A percentile compares a stretch with the other conserved stretches of the same genome.
Evolutionary conservation across 2,797 vertebrate genomes (phyloP).

Genomic region (Craterocephalus amniculus): DNA sequence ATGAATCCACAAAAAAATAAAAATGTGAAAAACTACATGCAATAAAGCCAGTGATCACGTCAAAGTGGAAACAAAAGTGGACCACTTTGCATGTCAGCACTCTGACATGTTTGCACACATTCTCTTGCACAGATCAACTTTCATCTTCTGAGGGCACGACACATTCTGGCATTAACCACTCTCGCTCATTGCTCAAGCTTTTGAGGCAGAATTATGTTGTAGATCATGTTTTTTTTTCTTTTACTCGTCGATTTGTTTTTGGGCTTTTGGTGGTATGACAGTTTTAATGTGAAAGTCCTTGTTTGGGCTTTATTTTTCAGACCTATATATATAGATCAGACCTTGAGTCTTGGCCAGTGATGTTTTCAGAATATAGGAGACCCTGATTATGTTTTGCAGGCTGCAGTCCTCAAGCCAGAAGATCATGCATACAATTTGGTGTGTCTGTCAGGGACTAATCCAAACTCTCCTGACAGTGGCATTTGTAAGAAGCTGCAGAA

Average conservation of each 20-base stretch:
- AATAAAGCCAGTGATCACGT: slow-evolving; percentile 11
- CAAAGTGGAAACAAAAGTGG: slow-evolving; percentile 14
- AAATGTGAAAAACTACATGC: slow-evolving; percentile 31
- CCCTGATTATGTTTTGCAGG: slow-evolving; percentile 37
- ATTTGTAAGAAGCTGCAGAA: slow-evolving; percentile 67
- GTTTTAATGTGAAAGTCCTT: slow-evolving; percentile 41
- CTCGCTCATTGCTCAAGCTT: slow-evolving; percentile 36
- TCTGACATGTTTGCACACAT: slow-evolving; percentile 32
- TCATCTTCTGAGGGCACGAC: slow-evolving; percentile 22
- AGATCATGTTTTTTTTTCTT: slow-evolving; percentile 35
- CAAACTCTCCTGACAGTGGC: slow-evolving; percentile 56
- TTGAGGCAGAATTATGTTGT: slow-evolving; percentile 49
- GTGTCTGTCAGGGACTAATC: slow-evolving; percentile 65
- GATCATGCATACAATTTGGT: slow-evolving; percentile 57
- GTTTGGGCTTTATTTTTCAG: too few relatives aligned
- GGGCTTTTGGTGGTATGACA: slow-evolving; percentile 56
- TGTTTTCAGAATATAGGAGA: slow-evolving; percentile 34
- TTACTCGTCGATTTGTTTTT: slow-evolving; percentile 14
- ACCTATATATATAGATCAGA: too few relatives aligned
- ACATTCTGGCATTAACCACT: slow-evolving; percentile 35
- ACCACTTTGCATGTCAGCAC: slow-evolving; percentile 49
- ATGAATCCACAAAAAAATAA: slow-evolving; percentile 27
- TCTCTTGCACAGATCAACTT: slow-evolving; percentile 35
- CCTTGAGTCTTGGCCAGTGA: too few relatives aligned
- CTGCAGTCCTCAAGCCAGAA: slow-evolving; percentile 33